phyloP scores from a whole-genome alignment of 2,113 vertebrate species.

The Dasypus novemcinctus region DNA sequence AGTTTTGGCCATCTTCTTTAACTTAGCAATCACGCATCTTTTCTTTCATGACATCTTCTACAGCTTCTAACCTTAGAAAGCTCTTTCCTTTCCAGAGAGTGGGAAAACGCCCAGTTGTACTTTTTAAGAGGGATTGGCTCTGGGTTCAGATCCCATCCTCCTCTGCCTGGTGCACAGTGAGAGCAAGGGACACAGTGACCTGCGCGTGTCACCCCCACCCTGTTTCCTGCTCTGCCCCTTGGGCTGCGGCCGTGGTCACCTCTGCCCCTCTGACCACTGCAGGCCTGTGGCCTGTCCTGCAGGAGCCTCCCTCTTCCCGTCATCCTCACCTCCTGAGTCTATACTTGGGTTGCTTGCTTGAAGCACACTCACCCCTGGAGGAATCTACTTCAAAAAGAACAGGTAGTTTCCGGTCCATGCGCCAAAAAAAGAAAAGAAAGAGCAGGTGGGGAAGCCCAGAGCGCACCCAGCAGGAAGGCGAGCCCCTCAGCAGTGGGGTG shows the following conservation, averaged over 20 bases:
- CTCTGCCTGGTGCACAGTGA: not conserved
- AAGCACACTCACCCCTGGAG: not conserved
- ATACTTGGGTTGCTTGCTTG: not conserved
- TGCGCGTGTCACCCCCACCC: not conserved
- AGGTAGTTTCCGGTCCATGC: too few relatives aligned
- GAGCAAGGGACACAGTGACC: not conserved
- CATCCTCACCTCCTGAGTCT: not conserved
- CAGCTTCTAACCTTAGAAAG: not conserved
- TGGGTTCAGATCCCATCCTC: not conserved
- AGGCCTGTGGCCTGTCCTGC: too few relatives aligned
- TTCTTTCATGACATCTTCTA: not conserved
- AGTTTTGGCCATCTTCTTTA: not conserved
- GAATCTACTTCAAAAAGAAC: not conserved
- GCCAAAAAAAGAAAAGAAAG: too few relatives aligned
- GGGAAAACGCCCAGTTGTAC: not conserved
- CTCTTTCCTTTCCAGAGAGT: not conserved
- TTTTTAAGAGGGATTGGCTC: not conserved
- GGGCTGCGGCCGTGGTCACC: too few relatives aligned
- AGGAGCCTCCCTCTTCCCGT: not conserved
- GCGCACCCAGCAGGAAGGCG: not conserved
- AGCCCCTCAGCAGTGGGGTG: not conserved
- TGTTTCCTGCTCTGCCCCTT: too few relatives aligned
- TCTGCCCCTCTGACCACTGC: not conserved
- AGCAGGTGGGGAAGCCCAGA: not conserved
- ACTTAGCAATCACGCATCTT: not conserved